Evolutionary conservation across 37 sponge, comb jelly and placozoan species (phyloP).

Genomic region (Ephydatia muelleri): DNA sequence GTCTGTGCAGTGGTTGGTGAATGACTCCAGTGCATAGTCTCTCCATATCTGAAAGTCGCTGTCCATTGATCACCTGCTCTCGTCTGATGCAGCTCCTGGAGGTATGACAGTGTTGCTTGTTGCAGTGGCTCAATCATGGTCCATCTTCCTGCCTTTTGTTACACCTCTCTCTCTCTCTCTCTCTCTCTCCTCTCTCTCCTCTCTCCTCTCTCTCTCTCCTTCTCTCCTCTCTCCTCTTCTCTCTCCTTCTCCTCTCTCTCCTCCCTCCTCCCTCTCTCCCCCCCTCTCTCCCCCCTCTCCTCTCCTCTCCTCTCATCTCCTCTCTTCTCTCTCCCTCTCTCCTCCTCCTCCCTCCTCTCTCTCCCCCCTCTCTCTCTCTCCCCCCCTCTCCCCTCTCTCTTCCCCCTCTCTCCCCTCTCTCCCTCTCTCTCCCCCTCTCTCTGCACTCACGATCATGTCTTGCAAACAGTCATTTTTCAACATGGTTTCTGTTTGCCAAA

Average conservation of each 20-base stretch:
- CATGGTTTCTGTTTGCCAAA: slow-evolving; percentile 95
- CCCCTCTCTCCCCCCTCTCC: too few species aligned
- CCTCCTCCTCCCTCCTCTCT: background rate
- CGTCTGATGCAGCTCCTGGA: slow-evolving; percentile 92
- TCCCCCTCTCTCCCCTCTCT: background rate
- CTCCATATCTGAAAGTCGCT: slow-evolving; percentile 91
- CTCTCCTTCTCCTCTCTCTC: slow-evolving; percentile 10
- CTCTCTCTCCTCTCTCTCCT: too few species aligned
- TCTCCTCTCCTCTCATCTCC: background rate
- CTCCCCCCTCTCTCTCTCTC: background rate
- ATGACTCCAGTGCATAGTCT: slow-evolving; percentile 72
- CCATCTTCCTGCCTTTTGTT: background rate
- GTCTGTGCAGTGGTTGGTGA: slow-evolving; percentile 58
- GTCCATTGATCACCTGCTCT: slow-evolving; percentile 83
- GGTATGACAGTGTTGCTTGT: slow-evolving; percentile 24
- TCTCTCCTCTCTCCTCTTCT: slow-evolving; percentile 72
- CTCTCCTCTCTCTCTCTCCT: too few species aligned
- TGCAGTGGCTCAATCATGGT: background rate
- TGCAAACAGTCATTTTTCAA: slow-evolving; percentile 66
- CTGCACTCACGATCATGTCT: background rate
- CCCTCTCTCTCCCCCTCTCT: background rate
- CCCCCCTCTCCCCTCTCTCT: background rate
- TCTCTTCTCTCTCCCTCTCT: background rate
- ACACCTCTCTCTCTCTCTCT: slow-evolving; percentile 4
- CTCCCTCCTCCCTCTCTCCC: too few species aligned